phyloP scores from a whole-genome alignment of 2,113 vertebrate species.

The Anarhynchus alexandrinus region DNA sequence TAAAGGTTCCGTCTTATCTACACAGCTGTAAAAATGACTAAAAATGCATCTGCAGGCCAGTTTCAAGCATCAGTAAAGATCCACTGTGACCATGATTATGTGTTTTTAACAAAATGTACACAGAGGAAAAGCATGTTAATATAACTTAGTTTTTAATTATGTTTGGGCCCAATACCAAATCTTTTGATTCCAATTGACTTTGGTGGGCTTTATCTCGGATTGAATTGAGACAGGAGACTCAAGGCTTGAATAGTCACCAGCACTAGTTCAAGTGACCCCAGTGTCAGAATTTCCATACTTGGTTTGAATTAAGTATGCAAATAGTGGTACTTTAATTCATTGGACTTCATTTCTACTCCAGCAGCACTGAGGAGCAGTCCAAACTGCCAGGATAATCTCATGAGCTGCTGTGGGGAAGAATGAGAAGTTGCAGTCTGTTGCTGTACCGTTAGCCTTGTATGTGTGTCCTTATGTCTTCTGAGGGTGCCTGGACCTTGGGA shows the following conservation, averaged over 20 bases:
- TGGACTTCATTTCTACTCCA: neutral
- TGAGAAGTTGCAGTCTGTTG: neutral
- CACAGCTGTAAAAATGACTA: neutral
- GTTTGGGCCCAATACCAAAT: neutral
- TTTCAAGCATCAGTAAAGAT: neutral
- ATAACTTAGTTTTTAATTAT: neutral
- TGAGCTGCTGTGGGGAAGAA: neutral
- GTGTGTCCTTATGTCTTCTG: neutral
- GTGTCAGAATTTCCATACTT: neutral
- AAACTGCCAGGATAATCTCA: neutral
- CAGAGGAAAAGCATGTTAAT: neutral
- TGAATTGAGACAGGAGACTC: neutral
- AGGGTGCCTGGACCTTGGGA: neutral
- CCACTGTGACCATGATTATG: neutral
- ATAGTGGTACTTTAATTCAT: neutral
- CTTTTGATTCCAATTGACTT: neutral
- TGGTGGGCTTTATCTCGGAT: neutral
- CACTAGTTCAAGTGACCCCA: neutral
- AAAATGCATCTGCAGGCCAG: neutral
- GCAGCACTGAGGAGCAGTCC: neutral
- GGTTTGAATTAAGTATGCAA: neutral
- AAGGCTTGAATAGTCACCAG: neutral
- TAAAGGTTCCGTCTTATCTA: conserved; percentile 3
- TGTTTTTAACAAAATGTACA: neutral
- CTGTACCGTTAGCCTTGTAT: rapidly evolving